A percentile compares a stretch with the other conserved stretches of the same genome.
Conservation (phyloP, 2,888 invertebrate genomes). For the Drosophila maculinotata region DNA sequence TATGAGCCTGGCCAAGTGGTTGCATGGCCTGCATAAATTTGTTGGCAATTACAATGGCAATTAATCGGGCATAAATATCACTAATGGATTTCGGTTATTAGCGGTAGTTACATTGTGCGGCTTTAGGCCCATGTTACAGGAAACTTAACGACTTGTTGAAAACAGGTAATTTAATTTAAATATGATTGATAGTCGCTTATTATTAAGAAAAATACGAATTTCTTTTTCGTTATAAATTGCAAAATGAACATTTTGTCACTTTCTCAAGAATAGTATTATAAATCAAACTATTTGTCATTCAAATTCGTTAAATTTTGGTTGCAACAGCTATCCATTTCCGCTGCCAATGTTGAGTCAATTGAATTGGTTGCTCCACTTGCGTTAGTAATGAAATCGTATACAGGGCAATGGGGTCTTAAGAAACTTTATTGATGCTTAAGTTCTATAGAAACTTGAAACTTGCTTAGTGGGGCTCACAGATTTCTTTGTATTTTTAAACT, state of each 20-base stretch:
- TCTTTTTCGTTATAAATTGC: background rate
- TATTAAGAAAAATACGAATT: background rate
- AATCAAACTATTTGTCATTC: conserved; percentile 47
- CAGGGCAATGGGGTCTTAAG: background rate
- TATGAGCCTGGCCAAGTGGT: conserved; percentile 33
- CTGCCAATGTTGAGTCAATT: conserved; percentile 18
- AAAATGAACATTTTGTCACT: too few species aligned
- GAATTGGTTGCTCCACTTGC: conserved; percentile 36
- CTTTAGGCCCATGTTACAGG: conserved; percentile 19
- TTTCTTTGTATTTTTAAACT: background rate
- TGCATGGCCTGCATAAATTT: conserved; percentile 61
- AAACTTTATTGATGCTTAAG: conserved; percentile 6
- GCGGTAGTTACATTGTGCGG: conserved; percentile 14
- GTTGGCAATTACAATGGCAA: conserved; percentile 61
- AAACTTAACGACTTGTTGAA: conserved; percentile 25
- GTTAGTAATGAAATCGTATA: conserved; percentile 28
- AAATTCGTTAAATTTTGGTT: conserved; percentile 40
- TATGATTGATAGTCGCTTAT: conserved; percentile 9
- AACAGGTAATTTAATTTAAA: conserved; percentile 2
- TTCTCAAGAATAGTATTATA: background rate
- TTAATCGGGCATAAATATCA: conserved; percentile 66
- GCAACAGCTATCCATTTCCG: conserved; percentile 20
- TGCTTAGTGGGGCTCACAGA: background rate
- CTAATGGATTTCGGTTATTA: conserved; percentile 54
- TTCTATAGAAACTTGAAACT: conserved; percentile 1